Evolutionary conservation across 2,797 vertebrate genomes (phyloP).

Genomic region (Anguilla marmorata): DNA sequence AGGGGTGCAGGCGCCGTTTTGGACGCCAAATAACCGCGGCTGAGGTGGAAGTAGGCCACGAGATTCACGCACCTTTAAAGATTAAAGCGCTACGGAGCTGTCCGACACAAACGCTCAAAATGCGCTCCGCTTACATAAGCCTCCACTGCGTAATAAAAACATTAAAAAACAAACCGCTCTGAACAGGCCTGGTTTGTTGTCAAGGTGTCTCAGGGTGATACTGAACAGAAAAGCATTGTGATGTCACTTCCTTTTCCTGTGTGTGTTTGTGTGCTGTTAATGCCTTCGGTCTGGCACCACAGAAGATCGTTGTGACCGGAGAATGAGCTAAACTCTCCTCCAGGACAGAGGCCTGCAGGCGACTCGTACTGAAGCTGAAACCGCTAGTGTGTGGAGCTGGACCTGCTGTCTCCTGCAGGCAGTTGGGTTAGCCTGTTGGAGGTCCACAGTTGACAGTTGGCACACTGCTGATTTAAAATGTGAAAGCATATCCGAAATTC

Average conservation of each 20-base stretch:
- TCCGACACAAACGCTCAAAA: neutral
- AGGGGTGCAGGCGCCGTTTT: neutral
- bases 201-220: neutral
- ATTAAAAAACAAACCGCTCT: neutral
- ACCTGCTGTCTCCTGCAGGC: neutral
- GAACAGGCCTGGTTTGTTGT: neutral
- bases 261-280: neutral
- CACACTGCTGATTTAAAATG: neutral
- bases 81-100: no score
- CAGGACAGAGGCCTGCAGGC: neutral
- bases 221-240: neutral
- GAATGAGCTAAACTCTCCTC: neutral
- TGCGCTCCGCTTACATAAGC: neutral
- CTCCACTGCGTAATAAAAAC: slow-evolving; percentile 15
- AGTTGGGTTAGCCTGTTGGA: no score
- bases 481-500: neutral
- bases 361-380: neutral
- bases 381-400: neutral
- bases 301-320: neutral
- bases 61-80: neutral
- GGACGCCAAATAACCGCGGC: neutral
- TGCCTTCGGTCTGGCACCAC: neutral
- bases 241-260: neutral
- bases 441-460: neutral
- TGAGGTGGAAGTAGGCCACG: neutral